Percentiles rank a stretch among this genome's conserved stretches.
Conservation (phyloP, 2,888 invertebrate genomes). For the Drosophila mettleri region DNA sequence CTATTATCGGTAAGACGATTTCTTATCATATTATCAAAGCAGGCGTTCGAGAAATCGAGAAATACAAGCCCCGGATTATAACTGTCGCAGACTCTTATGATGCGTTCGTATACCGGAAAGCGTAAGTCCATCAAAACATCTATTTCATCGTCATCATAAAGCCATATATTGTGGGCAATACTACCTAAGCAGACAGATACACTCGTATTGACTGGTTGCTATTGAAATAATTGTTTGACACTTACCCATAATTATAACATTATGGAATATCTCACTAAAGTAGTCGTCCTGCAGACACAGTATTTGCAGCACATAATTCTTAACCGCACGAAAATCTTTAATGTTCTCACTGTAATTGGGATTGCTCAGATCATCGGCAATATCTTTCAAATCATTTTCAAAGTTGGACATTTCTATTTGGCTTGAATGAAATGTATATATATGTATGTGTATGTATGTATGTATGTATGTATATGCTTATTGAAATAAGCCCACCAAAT, state of each 20-base stretch:
- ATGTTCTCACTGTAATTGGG: not conserved
- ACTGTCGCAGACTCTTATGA: slow-evolving; percentile 21
- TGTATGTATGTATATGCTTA: too few relatives aligned
- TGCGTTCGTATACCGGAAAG: slow-evolving; percentile 36
- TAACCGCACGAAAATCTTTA: slow-evolving; percentile 42
- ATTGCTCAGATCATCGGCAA: slow-evolving; percentile 2
- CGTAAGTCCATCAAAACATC: slow-evolving; percentile 65
- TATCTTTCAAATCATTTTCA: slow-evolving; percentile 23
- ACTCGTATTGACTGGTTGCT: not conserved
- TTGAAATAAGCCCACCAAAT: too few relatives aligned
- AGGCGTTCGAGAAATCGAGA: slow-evolving; percentile 47
- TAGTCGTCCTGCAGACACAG: slow-evolving; percentile 26
- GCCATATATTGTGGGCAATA: slow-evolving; percentile 49
- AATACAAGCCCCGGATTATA: slow-evolving; percentile 53
- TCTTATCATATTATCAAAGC: slow-evolving; percentile 10
- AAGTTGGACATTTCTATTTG: slow-evolving; percentile 39
- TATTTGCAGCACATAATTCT: slow-evolving; percentile 27
- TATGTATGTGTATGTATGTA: too few relatives aligned
- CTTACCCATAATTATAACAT: slow-evolving; percentile 34
- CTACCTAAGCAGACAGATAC: slow-evolving; percentile 49
- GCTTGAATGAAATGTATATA: not conserved
- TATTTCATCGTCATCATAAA: slow-evolving; percentile 57
- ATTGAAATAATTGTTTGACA: not conserved
- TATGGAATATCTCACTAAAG: slow-evolving; percentile 15
- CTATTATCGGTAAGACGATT: slow-evolving; percentile 17